phyloP scores from a whole-genome alignment of 2,888 invertebrate genomes.

The Drosophila ezoana region DNA sequence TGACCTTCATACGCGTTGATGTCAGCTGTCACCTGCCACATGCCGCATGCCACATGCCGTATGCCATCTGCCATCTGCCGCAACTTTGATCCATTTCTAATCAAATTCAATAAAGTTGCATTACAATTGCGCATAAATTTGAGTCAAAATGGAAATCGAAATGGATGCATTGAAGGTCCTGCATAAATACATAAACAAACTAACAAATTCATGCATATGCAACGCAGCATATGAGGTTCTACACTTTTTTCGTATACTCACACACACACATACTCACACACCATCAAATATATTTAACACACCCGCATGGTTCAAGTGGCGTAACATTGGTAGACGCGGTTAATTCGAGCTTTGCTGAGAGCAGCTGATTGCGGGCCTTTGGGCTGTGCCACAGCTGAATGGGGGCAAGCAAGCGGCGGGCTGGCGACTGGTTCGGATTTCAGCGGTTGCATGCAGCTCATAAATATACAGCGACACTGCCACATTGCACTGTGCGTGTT shows the following conservation, averaged over 20 bases:
- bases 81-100: slow-evolving; percentile 53
- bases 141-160: slow-evolving; percentile 46
- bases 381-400: background rate
- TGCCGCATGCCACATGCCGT: slow-evolving; percentile 3
- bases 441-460: slow-evolving; percentile 49
- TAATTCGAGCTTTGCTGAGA: slow-evolving; percentile 47
- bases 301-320: slow-evolving; percentile 32
- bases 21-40: slow-evolving; percentile 2
- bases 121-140: slow-evolving; percentile 67
- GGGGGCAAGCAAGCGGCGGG: background rate
- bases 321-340: slow-evolving; percentile 55
- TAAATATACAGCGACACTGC: slow-evolving; percentile 69
- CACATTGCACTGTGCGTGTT: slow-evolving; percentile 43
- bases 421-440: background rate
- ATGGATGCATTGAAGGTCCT: slow-evolving; percentile 50
- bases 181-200: slow-evolving; percentile 54
- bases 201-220: slow-evolving; percentile 54
- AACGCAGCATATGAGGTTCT: slow-evolving; percentile 29
- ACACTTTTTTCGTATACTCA: slow-evolving; percentile 6
- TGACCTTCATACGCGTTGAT: slow-evolving; percentile 24
- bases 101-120: slow-evolving; percentile 72
- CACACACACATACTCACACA: background rate
- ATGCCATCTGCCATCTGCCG: slow-evolving; percentile 12
- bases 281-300: background rate
- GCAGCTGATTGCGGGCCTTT: slow-evolving; percentile 10